Percentiles rank a stretch among this genome's conserved stretches.
Evolutionary conservation across 2,797 vertebrate species (phyloP).

Genomic region (Eulemur mongoz): DNA sequence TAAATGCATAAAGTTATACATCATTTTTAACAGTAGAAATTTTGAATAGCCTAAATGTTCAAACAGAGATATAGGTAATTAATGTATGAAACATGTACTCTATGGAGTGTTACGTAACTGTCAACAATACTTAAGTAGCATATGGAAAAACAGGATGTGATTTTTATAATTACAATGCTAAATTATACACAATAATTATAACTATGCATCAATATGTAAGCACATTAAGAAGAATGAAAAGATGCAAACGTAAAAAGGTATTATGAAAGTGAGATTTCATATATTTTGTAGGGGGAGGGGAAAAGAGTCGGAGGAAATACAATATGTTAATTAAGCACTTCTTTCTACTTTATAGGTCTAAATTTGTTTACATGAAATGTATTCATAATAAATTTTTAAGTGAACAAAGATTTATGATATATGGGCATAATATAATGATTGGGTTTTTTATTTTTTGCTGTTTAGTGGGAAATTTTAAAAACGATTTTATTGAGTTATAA

Average conservation of each 20-base stretch:
- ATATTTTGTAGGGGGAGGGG: neutral
- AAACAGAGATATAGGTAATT: neutral
- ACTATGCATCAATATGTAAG: neutral
- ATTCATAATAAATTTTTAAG: neutral
- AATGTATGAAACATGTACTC: neutral
- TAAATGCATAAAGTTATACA: neutral
- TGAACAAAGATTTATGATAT: neutral
- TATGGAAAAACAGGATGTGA: neutral
- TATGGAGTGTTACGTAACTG: neutral
- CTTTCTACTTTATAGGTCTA: conserved; percentile 1
- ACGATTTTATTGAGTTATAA: neutral
- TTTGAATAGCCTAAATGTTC: neutral
- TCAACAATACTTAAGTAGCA: neutral
- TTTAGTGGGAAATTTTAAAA: neutral
- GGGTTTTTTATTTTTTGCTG: neutral
- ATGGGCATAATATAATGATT: neutral
- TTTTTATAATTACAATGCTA: neutral
- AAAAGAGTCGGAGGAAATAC: neutral
- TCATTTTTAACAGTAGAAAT: conserved; percentile 41
- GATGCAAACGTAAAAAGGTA: neutral
- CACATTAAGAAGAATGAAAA: neutral
- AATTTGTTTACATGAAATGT: neutral
- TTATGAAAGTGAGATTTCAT: neutral
- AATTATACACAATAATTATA: neutral
- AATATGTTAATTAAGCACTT: neutral